Evolutionary conservation across 2,113 vertebrate genomes (phyloP).

Genomic region (Phalacrocorax aristotelis): DNA sequence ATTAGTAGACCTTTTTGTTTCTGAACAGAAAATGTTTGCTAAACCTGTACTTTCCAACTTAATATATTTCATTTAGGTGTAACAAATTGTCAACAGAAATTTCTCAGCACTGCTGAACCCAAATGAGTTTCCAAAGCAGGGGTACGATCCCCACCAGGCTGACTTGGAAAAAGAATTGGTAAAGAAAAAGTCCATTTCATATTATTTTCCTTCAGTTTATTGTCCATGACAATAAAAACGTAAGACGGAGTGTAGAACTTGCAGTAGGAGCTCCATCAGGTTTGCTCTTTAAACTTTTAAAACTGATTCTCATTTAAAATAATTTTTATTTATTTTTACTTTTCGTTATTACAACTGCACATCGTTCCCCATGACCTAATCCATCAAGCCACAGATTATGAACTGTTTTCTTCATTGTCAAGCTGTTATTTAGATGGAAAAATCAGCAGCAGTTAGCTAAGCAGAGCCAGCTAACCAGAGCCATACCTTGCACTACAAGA

Average conservation of each 20-base stretch:
- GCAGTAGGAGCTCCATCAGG: not conserved
- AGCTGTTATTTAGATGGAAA: slow-evolving; percentile 57
- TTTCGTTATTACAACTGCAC: not conserved
- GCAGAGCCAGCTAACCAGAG: slow-evolving; percentile 21
- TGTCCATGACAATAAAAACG: not conserved
- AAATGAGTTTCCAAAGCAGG: not conserved
- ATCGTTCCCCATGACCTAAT: not conserved
- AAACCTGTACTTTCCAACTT: not conserved
- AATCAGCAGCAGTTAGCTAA: slow-evolving; percentile 5
- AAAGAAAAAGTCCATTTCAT: not conserved
- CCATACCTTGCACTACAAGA: slow-evolving; percentile 32
- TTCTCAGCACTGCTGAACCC: not conserved
- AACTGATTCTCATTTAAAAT: not conserved
- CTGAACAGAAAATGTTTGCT: not conserved
- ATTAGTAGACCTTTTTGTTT: not conserved
- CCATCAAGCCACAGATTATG: not conserved
- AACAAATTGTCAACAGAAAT: not conserved
- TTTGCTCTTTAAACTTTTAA: not conserved
- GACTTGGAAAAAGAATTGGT: not conserved
- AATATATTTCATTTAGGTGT: not conserved
- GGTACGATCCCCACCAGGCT: not conserved
- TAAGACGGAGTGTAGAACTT: not conserved
- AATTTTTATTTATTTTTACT: not conserved
- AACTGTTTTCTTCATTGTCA: slow-evolving; percentile 45
- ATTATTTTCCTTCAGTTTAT: not conserved